These are phyloP conservation scores for Drosophila mettleri DNA, from an alignment of 2,888 invertebrate genomes.

Conservation along the genomic window DNA sequence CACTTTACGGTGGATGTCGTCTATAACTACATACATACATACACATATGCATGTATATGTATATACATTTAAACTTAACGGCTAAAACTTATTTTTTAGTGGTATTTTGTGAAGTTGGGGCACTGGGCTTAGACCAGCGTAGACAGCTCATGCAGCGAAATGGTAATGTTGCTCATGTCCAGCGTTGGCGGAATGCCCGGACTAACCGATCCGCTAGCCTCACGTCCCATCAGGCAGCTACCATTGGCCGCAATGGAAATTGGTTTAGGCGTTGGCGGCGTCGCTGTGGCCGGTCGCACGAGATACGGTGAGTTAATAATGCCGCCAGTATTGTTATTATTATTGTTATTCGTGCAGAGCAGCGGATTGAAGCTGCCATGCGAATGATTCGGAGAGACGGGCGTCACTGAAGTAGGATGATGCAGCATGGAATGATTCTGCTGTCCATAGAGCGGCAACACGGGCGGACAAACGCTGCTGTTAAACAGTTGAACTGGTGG, in stretches of 20 bases:
- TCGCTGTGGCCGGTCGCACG: constrained; percentile 84
- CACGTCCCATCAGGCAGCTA: constrained; percentile 61
- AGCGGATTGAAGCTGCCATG: constrained; percentile 85
- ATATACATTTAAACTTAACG: constrained; percentile 10
- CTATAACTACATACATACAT: constrained; percentile 11
- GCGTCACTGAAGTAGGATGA: constrained; percentile 85
- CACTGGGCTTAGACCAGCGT: constrained; percentile 87
- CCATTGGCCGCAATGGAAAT: constrained; percentile 57
- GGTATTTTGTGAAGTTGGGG: constrained; percentile 15
- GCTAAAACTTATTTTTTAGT: constrained; percentile 26
- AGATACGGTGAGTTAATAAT: constrained; percentile 78
- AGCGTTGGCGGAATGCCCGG: constrained; percentile 88
- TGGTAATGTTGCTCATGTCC: constrained; percentile 88
- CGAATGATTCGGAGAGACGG: constrained; percentile 85
- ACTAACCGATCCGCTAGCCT: constrained; percentile 87
- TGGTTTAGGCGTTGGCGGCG: constrained; percentile 84
- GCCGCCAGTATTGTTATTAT: constrained; percentile 56
- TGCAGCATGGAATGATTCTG: constrained; percentile 61
- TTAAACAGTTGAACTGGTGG: constrained; percentile 73
- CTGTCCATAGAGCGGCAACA: constrained; percentile 38
- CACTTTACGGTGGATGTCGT: constrained; percentile 62
- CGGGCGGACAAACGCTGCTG: constrained; percentile 35
- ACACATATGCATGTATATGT: neutral
- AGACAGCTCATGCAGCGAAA: constrained; percentile 89
- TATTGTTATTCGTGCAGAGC: constrained; percentile 49